Base-by-base conservation (phyloP, 2,888 invertebrate genomes). In the Lepidochrysops patricia region DNA sequence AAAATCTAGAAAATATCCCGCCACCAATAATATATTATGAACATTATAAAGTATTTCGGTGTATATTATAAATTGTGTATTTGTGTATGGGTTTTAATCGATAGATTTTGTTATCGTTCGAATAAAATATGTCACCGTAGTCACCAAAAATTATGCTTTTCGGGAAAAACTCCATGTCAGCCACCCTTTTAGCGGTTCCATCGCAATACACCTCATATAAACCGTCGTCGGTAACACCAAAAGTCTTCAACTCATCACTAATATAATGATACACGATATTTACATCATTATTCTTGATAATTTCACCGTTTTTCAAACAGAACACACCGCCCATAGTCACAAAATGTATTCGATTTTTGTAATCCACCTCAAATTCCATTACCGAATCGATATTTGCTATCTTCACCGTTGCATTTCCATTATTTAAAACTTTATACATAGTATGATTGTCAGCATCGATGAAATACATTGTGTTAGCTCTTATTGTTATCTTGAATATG, bases 91-190 rank as follows among this genome's bases (percentile, higher is more conserved):
- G 87, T 63, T 67, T 82, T 65, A 87, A 72, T 69, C 76, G 79
- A 65, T 72, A 87, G 54, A 88, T 81, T 59, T 65, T 71, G 66
- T 80, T 72, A 26, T 83, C 76, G 1, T 72, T 62, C 2, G 81
- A 76, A 65, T 85, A 88, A 66, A 75, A 85, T 64, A 87, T 78
- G 60, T 87, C 87, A 0, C 87, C 87, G 25, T 88, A 85, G 59
- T 87, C 87, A 0, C 88, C 88, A 56, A 81, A 80, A 2, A 79
- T 75, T 19, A 88, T 79, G 59, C 87, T 84, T 50, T 71, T 68
- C 0, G 86, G 81, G 6, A 67, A 68, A 59, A 86, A 86, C 59
- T 77, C 66, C 50, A 87, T 57, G 57, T 72, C 68, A 0, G 81
- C 76, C 0, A 83, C 66, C 63, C 72, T 80, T 0, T 58, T 72